Evolutionary conservation across 2,113 vertebrate genomes (phyloP).

Genomic region (Sitta europaea): DNA sequence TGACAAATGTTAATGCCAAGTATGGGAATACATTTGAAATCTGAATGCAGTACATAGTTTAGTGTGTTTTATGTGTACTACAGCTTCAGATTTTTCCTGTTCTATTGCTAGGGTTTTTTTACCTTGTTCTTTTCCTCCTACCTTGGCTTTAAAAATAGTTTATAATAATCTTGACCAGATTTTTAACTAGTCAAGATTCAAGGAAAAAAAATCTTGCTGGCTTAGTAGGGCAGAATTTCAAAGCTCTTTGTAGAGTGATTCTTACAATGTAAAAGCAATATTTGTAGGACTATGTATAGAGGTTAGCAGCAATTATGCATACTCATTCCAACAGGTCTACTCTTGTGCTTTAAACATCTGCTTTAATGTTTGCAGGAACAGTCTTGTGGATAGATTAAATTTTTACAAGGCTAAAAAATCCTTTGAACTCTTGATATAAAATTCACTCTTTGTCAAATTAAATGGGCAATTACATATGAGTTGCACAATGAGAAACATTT

Average conservation of each 20-base stretch:
- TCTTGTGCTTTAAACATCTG: constrained; percentile 47
- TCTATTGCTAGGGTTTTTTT: not conserved
- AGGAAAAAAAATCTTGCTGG: not conserved
- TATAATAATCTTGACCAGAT: not conserved
- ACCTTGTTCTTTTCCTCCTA: not conserved
- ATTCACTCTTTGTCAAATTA: not conserved
- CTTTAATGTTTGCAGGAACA: constrained; percentile 22
- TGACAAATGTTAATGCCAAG: not conserved
- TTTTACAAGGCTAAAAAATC: constrained; percentile 19
- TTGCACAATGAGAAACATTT: not conserved
- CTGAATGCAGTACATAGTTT: not conserved
- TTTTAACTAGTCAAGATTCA: not conserved
- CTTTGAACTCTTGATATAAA: constrained; percentile 47
- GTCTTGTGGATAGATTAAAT: constrained; percentile 21
- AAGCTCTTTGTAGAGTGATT: not conserved
- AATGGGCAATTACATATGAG: constrained; percentile 12
- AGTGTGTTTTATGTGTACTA: not conserved
- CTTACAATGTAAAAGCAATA: not conserved
- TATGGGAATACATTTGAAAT: not conserved
- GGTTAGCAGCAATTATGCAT: constrained; percentile 22
- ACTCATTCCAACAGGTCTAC: constrained; percentile 42
- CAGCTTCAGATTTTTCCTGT: not conserved
- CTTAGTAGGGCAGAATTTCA: not conserved
- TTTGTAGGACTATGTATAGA: not conserved
- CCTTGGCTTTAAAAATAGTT: not conserved